phyloP scores from a whole-genome alignment of 2,888 invertebrate species.

The Drosophila helvetica region DNA sequence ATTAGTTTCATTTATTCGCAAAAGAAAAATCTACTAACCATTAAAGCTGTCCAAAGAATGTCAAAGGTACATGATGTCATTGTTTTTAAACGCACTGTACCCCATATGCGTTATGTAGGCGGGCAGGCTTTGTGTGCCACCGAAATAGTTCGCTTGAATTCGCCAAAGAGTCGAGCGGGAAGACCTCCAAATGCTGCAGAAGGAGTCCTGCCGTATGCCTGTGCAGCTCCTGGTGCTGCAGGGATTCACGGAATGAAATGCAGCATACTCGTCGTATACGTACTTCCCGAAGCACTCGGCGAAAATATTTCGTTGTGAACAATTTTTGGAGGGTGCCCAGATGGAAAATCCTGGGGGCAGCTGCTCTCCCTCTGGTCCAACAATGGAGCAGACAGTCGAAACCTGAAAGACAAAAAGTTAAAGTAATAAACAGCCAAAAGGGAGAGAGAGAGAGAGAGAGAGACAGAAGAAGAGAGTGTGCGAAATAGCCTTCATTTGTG shows the following conservation, averaged over 20 bases:
- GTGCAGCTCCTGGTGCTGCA: background rate
- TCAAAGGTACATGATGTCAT: background rate
- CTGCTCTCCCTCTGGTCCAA: constrained; percentile 1
- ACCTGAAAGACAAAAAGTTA: constrained; percentile 41
- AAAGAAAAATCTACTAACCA: too few species aligned
- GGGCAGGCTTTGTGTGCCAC: constrained; percentile 26
- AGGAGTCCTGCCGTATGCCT: background rate
- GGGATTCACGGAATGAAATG: constrained; percentile 26
- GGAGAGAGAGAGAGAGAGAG: background rate
- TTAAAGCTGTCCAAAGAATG: too few species aligned
- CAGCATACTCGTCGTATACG: constrained; percentile 44
- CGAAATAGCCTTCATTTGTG: background rate
- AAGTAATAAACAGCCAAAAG: constrained; percentile 64
- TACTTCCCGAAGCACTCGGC: constrained; percentile 40
- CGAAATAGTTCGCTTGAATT: constrained; percentile 38
- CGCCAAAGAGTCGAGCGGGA: constrained; percentile 14
- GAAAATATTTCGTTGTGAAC: constrained; percentile 29
- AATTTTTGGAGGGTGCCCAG: constrained; percentile 1
- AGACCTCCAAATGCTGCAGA: background rate
- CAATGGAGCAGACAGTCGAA: constrained; percentile 34
- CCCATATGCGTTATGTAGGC: constrained; percentile 20
- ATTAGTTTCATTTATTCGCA: too few species aligned
- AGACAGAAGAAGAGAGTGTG: background rate
- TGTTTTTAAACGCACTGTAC: background rate
- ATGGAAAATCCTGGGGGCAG: constrained; percentile 13